phyloP scores from a whole-genome alignment of 2,113 vertebrate genomes.

The Tupaia tana region DNA sequence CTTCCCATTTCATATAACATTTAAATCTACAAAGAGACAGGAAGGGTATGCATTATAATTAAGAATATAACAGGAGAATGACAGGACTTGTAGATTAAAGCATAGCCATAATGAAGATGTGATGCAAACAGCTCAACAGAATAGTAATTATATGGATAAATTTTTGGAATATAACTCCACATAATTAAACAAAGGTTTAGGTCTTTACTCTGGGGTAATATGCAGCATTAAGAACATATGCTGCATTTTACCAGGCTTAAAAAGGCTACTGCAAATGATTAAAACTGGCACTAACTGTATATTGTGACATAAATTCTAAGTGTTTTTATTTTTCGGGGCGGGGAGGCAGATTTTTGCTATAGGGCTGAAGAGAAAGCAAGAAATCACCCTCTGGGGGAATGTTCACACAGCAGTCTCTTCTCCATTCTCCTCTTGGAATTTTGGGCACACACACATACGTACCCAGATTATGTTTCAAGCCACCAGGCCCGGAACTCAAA shows the following conservation, averaged over 20 bases:
- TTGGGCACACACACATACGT: too few relatives aligned
- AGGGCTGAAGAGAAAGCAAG: too few relatives aligned
- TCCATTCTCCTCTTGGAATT: too few relatives aligned
- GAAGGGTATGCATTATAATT: slow-evolving; percentile 10
- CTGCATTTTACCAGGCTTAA: neutral
- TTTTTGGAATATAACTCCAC: slow-evolving; percentile 16
- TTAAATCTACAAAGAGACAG: slow-evolving; percentile 37
- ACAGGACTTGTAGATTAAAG: slow-evolving; percentile 16
- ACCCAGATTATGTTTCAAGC: too few relatives aligned
- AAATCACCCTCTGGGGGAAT: too few relatives aligned
- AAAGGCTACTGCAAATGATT: neutral
- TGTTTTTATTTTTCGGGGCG: neutral
- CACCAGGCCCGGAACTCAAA: too few relatives aligned
- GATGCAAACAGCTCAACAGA: neutral
- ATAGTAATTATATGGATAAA: neutral
- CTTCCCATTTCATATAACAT: slow-evolving; percentile 12
- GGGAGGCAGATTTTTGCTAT: too few relatives aligned
- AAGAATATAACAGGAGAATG: slow-evolving; percentile 19
- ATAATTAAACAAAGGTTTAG: slow-evolving; percentile 15
- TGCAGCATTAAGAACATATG: neutral
- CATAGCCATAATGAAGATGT: slow-evolving; percentile 15
- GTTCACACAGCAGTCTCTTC: too few relatives aligned
- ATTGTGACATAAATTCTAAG: neutral
- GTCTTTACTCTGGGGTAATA: neutral
- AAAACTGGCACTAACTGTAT: neutral